These are phyloP conservation scores for Erebia aethiops DNA, from an alignment of 2,888 invertebrate species.

Conservation along the genomic window DNA sequence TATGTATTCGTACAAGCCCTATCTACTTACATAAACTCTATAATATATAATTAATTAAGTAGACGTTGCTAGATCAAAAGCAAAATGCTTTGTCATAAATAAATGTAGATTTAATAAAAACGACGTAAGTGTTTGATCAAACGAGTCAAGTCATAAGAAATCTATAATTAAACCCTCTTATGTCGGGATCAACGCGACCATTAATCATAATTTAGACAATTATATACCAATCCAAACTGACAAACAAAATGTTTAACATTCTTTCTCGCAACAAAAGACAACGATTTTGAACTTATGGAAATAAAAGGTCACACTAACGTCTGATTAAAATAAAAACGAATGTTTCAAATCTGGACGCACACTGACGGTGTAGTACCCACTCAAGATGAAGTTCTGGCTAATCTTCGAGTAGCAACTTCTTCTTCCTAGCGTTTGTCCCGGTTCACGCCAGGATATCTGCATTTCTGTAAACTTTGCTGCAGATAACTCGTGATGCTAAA, in stretches of 20 bases:
- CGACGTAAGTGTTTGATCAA: neutral
- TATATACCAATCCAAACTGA: slow-evolving; percentile 38
- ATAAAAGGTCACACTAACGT: slow-evolving; percentile 35
- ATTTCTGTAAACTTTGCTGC: no score
- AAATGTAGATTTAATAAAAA: slow-evolving; percentile 11
- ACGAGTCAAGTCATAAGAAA: slow-evolving; percentile 11
- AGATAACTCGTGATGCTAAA: no score
- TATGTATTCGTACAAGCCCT: no score
- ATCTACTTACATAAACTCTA: neutral
- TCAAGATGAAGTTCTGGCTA: no score
- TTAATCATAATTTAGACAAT: slow-evolving; percentile 50
- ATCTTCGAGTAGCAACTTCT: no score
- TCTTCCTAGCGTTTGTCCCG: no score
- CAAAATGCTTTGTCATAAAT: neutral
- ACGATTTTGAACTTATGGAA: slow-evolving; percentile 35
- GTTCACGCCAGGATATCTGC: no score
- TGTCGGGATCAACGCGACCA: slow-evolving; percentile 37
- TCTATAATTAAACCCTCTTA: slow-evolving; percentile 20
- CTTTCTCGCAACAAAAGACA: slow-evolving; percentile 31
- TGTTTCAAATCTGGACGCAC: no score
- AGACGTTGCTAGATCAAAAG: neutral
- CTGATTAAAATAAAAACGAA: neutral
- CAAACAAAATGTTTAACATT: slow-evolving; percentile 40
- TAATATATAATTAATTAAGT: neutral
- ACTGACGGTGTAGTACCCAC: no score